Percentiles rank a stretch among this genome's conserved stretches.
phyloP scores from a whole-genome alignment of 2,888 invertebrate species.

The Icerya purchasi region DNA sequence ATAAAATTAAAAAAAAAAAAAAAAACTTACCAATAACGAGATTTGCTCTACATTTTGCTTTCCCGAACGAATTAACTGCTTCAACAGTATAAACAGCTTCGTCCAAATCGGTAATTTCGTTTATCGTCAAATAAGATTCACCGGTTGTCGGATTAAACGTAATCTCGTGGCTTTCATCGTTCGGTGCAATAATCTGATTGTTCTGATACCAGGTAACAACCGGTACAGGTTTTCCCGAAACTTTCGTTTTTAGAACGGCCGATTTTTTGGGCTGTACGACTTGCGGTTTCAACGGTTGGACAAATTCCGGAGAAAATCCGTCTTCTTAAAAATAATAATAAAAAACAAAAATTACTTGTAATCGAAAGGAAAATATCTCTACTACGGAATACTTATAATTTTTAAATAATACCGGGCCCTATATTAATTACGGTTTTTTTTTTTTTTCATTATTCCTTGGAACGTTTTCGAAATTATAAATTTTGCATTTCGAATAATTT shows the following conservation, averaged over 20 bases:
- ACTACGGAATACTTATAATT: neutral
- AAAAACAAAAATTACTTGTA: slow-evolving; percentile 17
- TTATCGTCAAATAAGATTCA: slow-evolving; percentile 37
- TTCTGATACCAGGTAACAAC: slow-evolving; percentile 46
- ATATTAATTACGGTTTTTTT: no score
- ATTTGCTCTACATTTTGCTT: slow-evolving; percentile 50
- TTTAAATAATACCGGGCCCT: neutral
- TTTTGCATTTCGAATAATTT: no score
- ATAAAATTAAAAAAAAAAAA: no score
- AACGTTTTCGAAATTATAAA: no score
- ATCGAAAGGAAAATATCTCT: no score
- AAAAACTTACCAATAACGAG: slow-evolving; percentile 35
- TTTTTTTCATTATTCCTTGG: no score
- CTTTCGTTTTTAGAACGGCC: slow-evolving; percentile 41
- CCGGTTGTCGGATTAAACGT: slow-evolving; percentile 40
- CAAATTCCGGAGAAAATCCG: slow-evolving; percentile 43
- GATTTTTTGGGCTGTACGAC: slow-evolving; percentile 38
- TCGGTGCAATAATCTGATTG: slow-evolving; percentile 36
- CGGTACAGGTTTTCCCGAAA: slow-evolving; percentile 45
- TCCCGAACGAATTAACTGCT: slow-evolving; percentile 49
- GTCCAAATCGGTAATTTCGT: slow-evolving; percentile 41
- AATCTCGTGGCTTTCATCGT: slow-evolving; percentile 31
- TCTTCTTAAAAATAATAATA: slow-evolving; percentile 51
- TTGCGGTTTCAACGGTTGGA: slow-evolving; percentile 40
- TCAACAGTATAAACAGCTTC: slow-evolving; percentile 44